Conservation (phyloP, 1,140 invertebrate genomes). For the Augochlora pura region DNA sequence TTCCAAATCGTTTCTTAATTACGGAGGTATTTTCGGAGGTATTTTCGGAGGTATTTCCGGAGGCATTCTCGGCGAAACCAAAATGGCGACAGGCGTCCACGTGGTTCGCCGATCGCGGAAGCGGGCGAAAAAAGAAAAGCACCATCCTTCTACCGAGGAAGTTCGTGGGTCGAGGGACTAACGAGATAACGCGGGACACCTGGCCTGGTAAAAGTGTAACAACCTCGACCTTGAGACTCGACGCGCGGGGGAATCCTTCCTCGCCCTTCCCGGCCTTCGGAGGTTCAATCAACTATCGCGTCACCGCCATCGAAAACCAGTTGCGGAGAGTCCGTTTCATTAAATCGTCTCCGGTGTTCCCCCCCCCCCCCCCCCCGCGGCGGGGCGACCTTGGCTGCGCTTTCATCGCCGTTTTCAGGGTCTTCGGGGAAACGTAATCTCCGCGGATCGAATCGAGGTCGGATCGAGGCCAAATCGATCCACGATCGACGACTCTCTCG, state of each 20-base stretch:
- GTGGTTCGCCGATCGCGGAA: neutral
- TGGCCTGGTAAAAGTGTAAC: conserved; percentile 27
- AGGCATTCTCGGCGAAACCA: too few relatives aligned
- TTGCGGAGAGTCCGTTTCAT: conserved; percentile 11
- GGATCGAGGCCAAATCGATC: too few relatives aligned
- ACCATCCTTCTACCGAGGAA: neutral
- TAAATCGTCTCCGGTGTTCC: neutral
- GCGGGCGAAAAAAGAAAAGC: too few relatives aligned
- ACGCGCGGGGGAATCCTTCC: neutral
- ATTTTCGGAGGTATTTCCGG: too few relatives aligned
- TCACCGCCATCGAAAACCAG: conserved; percentile 9
- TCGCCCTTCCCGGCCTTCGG: conserved; percentile 41
- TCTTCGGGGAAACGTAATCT: too few relatives aligned
- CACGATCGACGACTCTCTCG: too few relatives aligned
- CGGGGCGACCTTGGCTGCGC: neutral
- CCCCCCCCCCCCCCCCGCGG: too few relatives aligned
- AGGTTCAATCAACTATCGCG: conserved; percentile 44
- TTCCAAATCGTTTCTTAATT: too few relatives aligned
- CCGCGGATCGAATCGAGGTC: too few relatives aligned
- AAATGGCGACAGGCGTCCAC: too few relatives aligned
- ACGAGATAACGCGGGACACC: neutral
- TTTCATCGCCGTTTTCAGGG: neutral
- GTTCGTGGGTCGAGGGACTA: neutral
- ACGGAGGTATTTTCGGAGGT: too few relatives aligned
- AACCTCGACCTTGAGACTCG: conserved; percentile 24